Conservation (phyloP, 2,797 vertebrate species). For the Sternarchorhynchus goeldii region DNA sequence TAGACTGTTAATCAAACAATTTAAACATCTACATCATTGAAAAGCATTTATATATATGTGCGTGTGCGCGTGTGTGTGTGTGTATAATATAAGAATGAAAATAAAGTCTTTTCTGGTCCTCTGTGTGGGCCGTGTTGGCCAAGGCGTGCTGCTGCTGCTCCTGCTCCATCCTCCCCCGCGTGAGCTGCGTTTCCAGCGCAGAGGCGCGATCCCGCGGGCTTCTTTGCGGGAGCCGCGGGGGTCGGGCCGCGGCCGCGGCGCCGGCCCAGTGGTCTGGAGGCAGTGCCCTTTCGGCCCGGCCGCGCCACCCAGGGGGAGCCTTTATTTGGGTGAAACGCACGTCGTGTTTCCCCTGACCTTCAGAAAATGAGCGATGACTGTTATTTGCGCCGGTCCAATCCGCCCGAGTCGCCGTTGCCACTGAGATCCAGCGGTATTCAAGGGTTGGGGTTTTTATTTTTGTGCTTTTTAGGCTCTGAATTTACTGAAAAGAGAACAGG, state of each 20-base stretch:
- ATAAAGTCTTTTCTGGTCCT: neutral
- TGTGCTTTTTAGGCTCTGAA: neutral
- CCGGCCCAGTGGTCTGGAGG: conserved; percentile 37
- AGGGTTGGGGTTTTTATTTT: no score
- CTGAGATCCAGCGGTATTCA: no score
- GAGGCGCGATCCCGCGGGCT: conserved; percentile 47
- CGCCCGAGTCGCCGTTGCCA: neutral
- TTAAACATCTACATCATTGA: no score
- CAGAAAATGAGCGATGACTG: conserved; percentile 23
- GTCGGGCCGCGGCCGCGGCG: conserved; percentile 49
- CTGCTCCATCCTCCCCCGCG: conserved; percentile 72
- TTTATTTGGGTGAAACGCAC: conserved; percentile 39
- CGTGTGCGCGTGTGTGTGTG: neutral
- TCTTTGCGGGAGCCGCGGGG: conserved; percentile 48
- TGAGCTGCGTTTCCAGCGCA: conserved; percentile 72
- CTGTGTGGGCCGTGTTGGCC: conserved; percentile 59
- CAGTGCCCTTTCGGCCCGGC: conserved; percentile 42
- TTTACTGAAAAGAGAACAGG: conserved; percentile 5
- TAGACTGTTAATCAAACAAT: neutral
- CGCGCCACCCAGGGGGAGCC: conserved; percentile 33
- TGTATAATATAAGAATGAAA: neutral
- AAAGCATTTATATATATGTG: neutral
- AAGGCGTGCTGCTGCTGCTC: conserved; percentile 65
- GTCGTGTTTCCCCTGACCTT: conserved; percentile 46
- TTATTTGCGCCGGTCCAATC: conserved; percentile 7